Percentiles rank a stretch among this genome's conserved stretches.
Conservation (phyloP, 2,113 vertebrate species). For the Mohoua ochrocephala region DNA sequence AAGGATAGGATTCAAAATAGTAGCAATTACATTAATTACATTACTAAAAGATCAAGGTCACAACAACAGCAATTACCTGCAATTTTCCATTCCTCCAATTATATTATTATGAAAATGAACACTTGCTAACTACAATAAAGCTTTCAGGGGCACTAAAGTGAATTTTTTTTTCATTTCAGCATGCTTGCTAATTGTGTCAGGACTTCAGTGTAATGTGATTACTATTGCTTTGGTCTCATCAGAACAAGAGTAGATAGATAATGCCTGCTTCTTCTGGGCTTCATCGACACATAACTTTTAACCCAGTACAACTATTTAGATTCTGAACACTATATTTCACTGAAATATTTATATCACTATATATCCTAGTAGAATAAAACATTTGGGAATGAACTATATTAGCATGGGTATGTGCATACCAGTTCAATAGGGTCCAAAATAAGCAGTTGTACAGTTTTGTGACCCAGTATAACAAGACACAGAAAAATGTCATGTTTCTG, state of each 20-base stretch:
- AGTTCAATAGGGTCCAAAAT: background rate
- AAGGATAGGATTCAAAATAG: background rate
- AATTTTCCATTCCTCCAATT: conserved; percentile 61
- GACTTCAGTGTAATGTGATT: conserved; percentile 32
- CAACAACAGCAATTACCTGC: conserved; percentile 62
- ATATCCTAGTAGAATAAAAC: background rate
- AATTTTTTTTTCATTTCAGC: conserved; percentile 40
- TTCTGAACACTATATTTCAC: background rate
- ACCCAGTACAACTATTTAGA: background rate
- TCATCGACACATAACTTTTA: background rate
- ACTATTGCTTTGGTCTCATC: background rate
- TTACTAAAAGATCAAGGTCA: conserved; percentile 60
- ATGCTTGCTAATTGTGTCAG: conserved; percentile 46
- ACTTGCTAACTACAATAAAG: conserved; percentile 45
- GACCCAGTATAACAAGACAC: background rate
- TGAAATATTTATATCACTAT: background rate
- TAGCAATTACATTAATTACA: conserved; percentile 52
- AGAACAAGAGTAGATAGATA: background rate
- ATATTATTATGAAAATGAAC: conserved; percentile 61
- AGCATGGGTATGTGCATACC: background rate
- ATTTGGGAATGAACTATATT: background rate
- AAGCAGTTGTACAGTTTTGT: background rate
- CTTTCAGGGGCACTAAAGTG: conserved; percentile 44
- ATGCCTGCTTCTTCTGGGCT: background rate
- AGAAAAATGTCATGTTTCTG: background rate